Evolutionary conservation across 2,888 invertebrate genomes (phyloP).

Genomic region (Dynastes maya): DNA sequence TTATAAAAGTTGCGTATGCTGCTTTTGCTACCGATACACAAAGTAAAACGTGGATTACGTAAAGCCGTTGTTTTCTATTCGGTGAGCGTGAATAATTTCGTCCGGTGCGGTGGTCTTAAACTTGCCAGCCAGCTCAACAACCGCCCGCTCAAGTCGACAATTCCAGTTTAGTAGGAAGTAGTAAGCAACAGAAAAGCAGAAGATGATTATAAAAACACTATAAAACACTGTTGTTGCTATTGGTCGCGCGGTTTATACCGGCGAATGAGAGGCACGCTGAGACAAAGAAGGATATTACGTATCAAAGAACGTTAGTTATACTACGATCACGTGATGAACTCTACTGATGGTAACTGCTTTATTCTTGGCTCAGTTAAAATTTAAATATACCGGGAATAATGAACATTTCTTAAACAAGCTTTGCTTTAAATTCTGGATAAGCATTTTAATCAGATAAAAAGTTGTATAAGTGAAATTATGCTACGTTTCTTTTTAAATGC

Average conservation of each 20-base stretch:
- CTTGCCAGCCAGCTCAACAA: constrained; percentile 18
- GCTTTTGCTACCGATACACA: neutral
- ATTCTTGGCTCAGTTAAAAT: constrained; percentile 8
- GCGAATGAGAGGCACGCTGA: constrained; percentile 9
- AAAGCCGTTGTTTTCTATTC: neutral
- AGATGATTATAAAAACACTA: constrained; percentile 32
- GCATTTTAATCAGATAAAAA: no score
- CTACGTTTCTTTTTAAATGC: no score
- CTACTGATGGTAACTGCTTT: constrained; percentile 8
- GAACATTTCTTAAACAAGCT: no score
- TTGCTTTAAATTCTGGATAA: no score
- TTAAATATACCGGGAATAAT: constrained; percentile 1
- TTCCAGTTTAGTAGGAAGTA: constrained; percentile 33
- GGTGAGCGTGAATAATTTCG: constrained; percentile 13
- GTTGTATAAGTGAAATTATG: no score
- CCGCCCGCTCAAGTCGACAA: constrained; percentile 15
- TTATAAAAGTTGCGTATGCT: neutral
- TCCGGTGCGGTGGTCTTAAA: neutral
- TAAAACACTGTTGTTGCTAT: constrained; percentile 34
- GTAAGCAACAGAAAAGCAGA: constrained; percentile 21
- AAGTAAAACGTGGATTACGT: neutral
- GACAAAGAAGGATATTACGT: constrained; percentile 16
- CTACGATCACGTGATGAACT: constrained; percentile 3
- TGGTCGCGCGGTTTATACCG: constrained; percentile 12
- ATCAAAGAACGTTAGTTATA: neutral